Conservation (phyloP, 2,113 vertebrate species). For the Mustelus asterias region DNA sequence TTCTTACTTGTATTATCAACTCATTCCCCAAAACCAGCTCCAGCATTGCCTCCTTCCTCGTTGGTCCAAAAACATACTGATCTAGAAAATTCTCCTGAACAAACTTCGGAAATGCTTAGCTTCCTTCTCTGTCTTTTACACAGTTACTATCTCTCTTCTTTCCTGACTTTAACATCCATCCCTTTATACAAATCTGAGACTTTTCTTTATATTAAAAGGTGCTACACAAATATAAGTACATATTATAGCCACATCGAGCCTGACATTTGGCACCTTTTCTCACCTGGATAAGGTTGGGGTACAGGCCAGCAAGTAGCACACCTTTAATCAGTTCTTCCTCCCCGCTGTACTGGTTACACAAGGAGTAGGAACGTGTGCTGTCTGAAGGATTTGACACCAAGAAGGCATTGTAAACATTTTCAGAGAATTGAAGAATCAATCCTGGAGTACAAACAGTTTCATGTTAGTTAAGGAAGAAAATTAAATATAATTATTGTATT, state of each 20-base stretch:
- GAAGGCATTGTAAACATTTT: constrained; percentile 76
- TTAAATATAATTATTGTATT: not conserved
- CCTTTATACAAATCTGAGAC: not conserved
- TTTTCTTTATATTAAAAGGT: not conserved
- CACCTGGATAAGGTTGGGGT: constrained; percentile 96
- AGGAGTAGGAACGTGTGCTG: constrained; percentile 61
- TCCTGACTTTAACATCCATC: not conserved
- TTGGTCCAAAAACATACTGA: not conserved
- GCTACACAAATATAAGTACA: not conserved
- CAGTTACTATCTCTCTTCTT: not conserved
- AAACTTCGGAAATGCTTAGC: not conserved
- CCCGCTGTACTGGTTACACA: constrained; percentile 76
- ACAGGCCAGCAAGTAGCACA: constrained; percentile 84
- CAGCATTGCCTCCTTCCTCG: not conserved
- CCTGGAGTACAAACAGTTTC: constrained; percentile 53
- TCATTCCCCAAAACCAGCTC: not conserved
- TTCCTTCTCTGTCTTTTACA: not conserved
- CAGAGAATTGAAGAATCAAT: constrained; percentile 86
- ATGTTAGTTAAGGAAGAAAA: not conserved
- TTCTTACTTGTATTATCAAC: not conserved
- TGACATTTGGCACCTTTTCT: not conserved
- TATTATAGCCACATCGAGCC: not conserved
- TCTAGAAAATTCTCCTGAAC: not conserved
- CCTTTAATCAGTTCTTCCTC: constrained; percentile 87
- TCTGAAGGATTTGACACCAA: constrained; percentile 63